Percentiles rank a stretch among this genome's conserved stretches.
These are phyloP conservation scores for Coluber constrictor DNA, from an alignment of 2,797 vertebrate genomes.

Conservation along the genomic window DNA sequence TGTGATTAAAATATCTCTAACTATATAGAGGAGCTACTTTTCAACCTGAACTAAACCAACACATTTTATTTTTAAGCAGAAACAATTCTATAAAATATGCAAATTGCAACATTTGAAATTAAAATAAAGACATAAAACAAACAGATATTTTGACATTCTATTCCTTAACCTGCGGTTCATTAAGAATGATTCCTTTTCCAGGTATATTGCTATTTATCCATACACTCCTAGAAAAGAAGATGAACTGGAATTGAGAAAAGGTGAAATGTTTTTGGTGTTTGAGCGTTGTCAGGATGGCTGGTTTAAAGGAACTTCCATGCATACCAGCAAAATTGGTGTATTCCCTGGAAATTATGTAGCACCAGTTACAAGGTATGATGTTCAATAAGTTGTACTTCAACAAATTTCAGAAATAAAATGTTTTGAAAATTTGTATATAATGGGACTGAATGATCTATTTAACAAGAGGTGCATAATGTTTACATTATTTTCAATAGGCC, in stretches of 20 bases:
- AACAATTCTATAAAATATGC: background rate
- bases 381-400: slow-evolving; percentile 40
- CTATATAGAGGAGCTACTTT: background rate
- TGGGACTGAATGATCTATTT: background rate
- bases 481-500: slow-evolving; percentile 75
- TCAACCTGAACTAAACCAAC: background rate
- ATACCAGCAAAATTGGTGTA: slow-evolving; percentile 96
- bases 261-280: slow-evolving; percentile 97
- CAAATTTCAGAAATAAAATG: background rate
- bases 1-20: background rate
- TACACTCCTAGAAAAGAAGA: slow-evolving; percentile 95
- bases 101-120: background rate
- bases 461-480: background rate
- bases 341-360: slow-evolving; percentile 99
- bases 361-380: slow-evolving; percentile 87
- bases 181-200: slow-evolving; percentile 52
- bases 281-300: slow-evolving; percentile 98
- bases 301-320: slow-evolving; percentile 99
- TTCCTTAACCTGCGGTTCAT: background rate
- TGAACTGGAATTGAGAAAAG: slow-evolving; percentile 95
- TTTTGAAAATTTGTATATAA: slow-evolving; percentile 37
- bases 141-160: background rate
- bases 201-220: slow-evolving; percentile 94
- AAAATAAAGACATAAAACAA: background rate
- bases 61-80: background rate